Conservation (phyloP, 1,140 invertebrate species). For the Temnothorax longispinosus region DNA sequence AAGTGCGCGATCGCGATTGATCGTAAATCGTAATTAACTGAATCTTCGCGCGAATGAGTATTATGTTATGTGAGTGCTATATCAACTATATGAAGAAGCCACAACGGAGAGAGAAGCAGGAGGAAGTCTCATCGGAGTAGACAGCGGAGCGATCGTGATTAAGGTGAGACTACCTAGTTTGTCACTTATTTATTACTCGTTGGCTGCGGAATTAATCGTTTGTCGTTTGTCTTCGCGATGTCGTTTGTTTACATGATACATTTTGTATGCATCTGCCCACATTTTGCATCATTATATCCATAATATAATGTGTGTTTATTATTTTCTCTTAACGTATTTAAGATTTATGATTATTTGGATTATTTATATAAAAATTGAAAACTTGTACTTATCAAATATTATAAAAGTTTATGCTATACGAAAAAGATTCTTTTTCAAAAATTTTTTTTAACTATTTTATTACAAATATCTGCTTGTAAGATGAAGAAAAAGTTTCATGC, state of each 20-base stretch:
- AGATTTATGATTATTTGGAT: background rate
- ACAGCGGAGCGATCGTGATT: background rate
- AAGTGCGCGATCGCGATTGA: background rate
- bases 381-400: background rate
- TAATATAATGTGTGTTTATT: background rate
- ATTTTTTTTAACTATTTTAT: background rate
- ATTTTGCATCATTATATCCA: too few species aligned
- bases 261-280: too few species aligned
- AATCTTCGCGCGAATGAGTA: background rate
- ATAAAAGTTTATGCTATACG: background rate
- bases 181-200: background rate
- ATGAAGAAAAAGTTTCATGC: background rate
- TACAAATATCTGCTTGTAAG: background rate
- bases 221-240: background rate
- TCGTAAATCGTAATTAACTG: background rate
- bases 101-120: too few species aligned
- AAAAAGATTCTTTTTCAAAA: background rate
- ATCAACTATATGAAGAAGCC: too few species aligned
- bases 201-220: background rate
- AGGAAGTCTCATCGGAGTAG: too few species aligned
- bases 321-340: background rate
- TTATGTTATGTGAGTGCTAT: background rate
- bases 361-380: background rate
- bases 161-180: background rate
- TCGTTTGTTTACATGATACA: too few species aligned